Evolutionary conservation across 2,113 vertebrate genomes (phyloP), one percentile per base, ranked within the genome.

Genomic region (Oncorhynchus gorbuscha): DNA sequence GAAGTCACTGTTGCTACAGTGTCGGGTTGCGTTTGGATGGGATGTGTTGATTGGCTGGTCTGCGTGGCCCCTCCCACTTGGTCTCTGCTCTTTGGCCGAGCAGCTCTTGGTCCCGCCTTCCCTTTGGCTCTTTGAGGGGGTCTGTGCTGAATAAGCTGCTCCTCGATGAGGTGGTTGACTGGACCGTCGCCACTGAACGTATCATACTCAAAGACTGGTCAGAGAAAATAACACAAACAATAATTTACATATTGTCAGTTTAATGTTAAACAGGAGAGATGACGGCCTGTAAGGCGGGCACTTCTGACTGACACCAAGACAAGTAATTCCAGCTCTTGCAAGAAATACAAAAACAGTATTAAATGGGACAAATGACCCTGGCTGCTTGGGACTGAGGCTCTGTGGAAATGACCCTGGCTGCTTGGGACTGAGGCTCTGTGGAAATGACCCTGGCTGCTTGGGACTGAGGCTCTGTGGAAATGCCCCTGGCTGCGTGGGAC

Each of bases 111-210:
- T 24, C 80, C 84, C 0, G 87, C 82, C 74, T 82, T 93, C 55
- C 24, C 89, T n/a, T 80, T 3, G 69, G 78, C 59, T 0, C 81
- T 92, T 0, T 59, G 83, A 13, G 75, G 79, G 22, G 79, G 69
- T 28, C 75, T 90, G 77, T 95, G 95, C 73, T 94, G 93, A 73
- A 99, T 91, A 71, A 99, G 97, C 85, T 98, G 95, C 83, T 99
- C 97, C 77, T 98, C 95, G 0, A 94, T 92, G 73, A 98, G 87
- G 85, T 96, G 87, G 81, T 96, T 94, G 48, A 93, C 81, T 0
- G 95, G 81, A 0, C 90, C 93, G 1, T 98, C 96, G 1, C 97
- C 97, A 0, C 97, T 99, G 88, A 95, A 95, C 26, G 90, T 82
- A 58, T 97, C 94, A 0, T 97, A 96, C 3, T 95, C 97, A 93